Conservation (phyloP, 2,797 vertebrate species). For the Odontamblyopus lacepedii region DNA sequence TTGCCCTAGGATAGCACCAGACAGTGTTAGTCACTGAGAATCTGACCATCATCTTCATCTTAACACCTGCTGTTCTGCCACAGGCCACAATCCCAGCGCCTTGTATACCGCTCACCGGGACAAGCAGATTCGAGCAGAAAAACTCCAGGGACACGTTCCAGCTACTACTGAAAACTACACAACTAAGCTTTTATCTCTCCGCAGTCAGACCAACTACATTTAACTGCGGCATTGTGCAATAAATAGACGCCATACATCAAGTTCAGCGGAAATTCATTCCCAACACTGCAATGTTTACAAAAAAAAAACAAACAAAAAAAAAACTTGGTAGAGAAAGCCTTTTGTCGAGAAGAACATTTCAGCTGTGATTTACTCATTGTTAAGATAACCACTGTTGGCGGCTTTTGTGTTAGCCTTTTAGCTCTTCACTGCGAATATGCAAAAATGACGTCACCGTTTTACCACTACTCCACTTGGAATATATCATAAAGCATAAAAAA, state of each 20-base stretch:
- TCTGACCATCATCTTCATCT: constrained; percentile 31
- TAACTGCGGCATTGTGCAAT: constrained; percentile 24
- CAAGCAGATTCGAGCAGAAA: constrained; percentile 36
- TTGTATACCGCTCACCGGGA: constrained; percentile 37
- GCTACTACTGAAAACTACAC: constrained; percentile 24
- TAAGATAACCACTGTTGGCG: neutral
- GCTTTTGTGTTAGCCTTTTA: constrained; percentile 5
- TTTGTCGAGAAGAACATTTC: constrained; percentile 3
- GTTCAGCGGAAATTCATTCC: neutral
- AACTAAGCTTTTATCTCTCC: constrained; percentile 15
- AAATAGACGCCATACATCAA: constrained; percentile 17
- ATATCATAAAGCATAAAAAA: neutral
- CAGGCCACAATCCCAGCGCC: constrained; percentile 44
- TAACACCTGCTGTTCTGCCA: constrained; percentile 52
- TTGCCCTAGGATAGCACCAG: constrained; percentile 40
- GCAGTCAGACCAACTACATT: constrained; percentile 9
- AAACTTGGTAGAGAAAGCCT: neutral
- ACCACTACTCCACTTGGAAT: neutral
- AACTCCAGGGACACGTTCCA: constrained; percentile 37
- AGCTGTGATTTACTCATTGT: neutral
- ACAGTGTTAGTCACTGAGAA: constrained; percentile 41
- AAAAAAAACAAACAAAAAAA: neutral
- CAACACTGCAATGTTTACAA: constrained; percentile 10
- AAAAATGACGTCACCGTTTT: neutral
- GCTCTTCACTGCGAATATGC: neutral